These are phyloP conservation scores for Geococcyx californianus DNA, from an alignment of 2,113 vertebrate species.

Conservation along the genomic window DNA sequence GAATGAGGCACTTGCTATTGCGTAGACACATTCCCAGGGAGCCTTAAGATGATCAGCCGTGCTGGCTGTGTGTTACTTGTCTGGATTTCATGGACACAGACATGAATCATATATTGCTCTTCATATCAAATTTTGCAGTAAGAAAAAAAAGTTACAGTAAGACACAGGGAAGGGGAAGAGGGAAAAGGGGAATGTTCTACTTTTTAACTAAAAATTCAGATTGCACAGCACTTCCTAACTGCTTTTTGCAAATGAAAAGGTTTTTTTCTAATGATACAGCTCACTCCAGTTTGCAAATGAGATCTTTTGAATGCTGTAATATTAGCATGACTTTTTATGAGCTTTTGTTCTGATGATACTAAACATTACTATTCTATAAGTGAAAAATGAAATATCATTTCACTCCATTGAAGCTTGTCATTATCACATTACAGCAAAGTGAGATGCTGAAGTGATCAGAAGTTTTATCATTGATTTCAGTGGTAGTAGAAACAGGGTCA, in stretches of 20 bases:
- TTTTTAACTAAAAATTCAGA: neutral
- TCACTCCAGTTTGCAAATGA: neutral
- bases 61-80: neutral
- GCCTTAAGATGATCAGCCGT: neutral
- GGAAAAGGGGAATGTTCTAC: neutral
- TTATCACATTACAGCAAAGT: neutral
- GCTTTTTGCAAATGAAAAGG: neutral
- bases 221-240: neutral
- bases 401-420: neutral
- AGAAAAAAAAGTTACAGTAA: neutral
- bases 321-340: neutral
- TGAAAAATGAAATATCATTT: neutral
- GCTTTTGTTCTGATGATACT: neutral
- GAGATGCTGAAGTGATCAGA: neutral
- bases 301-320: neutral
- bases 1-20: neutral
- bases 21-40: fast-evolving
- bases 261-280: neutral
- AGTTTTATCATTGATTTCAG: neutral
- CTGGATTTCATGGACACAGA: neutral
- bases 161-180: neutral
- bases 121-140: neutral
- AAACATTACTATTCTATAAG: neutral
- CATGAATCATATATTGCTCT: neutral
- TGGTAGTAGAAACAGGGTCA: neutral